These are phyloP conservation scores for Sciurus carolinensis DNA, from an alignment of 2,797 vertebrate genomes.

Conservation along the genomic window DNA sequence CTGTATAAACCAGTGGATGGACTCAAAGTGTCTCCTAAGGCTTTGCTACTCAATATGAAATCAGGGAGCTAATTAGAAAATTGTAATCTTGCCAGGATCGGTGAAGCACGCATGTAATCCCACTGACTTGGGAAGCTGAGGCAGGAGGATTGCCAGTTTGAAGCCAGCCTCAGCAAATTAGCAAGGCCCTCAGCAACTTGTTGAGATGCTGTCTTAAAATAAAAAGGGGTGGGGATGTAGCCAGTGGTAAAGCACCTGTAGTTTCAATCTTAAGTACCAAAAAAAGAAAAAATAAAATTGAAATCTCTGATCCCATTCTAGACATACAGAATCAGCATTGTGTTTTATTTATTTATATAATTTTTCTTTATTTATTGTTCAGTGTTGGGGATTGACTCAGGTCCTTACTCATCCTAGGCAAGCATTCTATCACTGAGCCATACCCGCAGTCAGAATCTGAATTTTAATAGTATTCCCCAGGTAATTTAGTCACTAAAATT, in stretches of 20 bases:
- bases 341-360: neutral
- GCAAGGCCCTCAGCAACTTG: no score
- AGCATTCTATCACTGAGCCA: neutral
- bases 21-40: neutral
- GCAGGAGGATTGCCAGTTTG: no score
- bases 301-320: neutral
- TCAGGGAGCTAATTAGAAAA: neutral
- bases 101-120: no score
- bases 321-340: conserved; percentile 14
- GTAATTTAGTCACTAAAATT: conserved; percentile 11
- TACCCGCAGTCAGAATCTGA: neutral
- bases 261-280: no score
- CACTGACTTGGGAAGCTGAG: no score
- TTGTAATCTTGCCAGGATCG: neutral
- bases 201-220: no score
- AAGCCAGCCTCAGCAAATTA: no score
- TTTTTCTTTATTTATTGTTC: neutral
- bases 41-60: neutral
- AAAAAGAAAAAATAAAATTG: neutral
- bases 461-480: conserved; percentile 8
- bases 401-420: neutral
- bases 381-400: neutral
- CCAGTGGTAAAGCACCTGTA: no score
- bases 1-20: neutral
- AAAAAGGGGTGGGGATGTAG: no score